Base-by-base conservation (phyloP, 2,797 vertebrate genomes). In the Hipposideros larvatus region DNA sequence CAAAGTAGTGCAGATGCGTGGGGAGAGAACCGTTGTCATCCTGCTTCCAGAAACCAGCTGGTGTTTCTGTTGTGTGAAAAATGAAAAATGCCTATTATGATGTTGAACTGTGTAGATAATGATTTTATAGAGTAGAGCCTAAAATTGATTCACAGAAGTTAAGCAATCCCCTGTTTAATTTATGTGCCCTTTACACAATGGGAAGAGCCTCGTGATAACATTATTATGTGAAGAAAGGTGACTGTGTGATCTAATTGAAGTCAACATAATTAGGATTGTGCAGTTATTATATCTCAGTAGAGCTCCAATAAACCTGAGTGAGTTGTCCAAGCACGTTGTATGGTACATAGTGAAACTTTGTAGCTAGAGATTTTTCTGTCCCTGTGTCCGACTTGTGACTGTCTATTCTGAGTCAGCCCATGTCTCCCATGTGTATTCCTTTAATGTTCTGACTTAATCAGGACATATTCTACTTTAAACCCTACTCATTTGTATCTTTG, bases 361-460 rank as follows among this genome's bases (percentile, higher is more conserved):
- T 71, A 48, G 71, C 48, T 82, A 82, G 34, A 46, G 5, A 59
- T 75, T 93, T 53, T 93, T 61, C 37, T 24, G 28, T n/a, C 15
- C 51, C n/a, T 28, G 21, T 74, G 34, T 92, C 71, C 74, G 94
- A 57, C 57, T 94, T 95, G 9, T 43, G 34, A 53, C 48, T 90
- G 6, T 93, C 70, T 95, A 68, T 66, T 90, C 59, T 83, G 46
- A 73, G 59, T 43, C 83, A 94, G 46, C 66, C 61, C 43, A 84
- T 31, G 78, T 92, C n/a, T 95, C 43, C 87, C 70, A 55, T 11
- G 1, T 73, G 1, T 95, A 13, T 85, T 96, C 55, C 21, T 91
- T 83, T 73, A n/a, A 90, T 73, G 71, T 71, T 59, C 28, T 96
- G n/a, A 79, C 95, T 94, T 94, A 83, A 79, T 97, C 87, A 93